phyloP scores from a whole-genome alignment of 1,140 invertebrate genomes.

The Drosophila equinoxialis region DNA sequence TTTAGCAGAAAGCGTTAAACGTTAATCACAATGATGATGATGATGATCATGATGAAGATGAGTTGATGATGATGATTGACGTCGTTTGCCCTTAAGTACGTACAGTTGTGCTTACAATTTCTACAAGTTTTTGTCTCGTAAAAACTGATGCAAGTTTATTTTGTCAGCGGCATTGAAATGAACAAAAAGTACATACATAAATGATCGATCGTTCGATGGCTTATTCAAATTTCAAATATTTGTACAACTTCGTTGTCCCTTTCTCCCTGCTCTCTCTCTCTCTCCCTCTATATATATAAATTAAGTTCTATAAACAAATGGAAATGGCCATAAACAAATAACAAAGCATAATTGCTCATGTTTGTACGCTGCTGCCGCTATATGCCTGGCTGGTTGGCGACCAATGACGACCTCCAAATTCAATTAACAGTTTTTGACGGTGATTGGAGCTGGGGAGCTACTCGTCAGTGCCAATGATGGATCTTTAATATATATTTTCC shows the following conservation, averaged over 20 bases:
- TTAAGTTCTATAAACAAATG: slow-evolving; percentile 72
- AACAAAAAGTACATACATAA: not conserved
- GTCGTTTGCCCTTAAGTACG: not conserved
- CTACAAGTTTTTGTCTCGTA: not conserved
- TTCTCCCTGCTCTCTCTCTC: not conserved
- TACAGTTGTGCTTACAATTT: slow-evolving; percentile 8
- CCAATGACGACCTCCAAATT: slow-evolving; percentile 64
- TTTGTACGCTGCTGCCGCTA: slow-evolving; percentile 19
- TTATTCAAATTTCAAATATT: slow-evolving; percentile 12
- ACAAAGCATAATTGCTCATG: slow-evolving; percentile 71
- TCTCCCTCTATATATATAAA: slow-evolving; percentile 20
- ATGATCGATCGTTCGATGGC: slow-evolving; percentile 7
- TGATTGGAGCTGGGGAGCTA: slow-evolving; percentile 44
- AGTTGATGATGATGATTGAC: not conserved
- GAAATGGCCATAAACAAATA: slow-evolving; percentile 71
- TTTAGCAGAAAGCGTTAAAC: slow-evolving; percentile 21
- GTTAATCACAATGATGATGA: slow-evolving; percentile 9
- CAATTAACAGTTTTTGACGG: slow-evolving; percentile 61
- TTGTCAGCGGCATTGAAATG: not conserved
- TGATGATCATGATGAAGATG: not conserved
- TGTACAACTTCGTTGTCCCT: not conserved
- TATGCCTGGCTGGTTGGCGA: not conserved
- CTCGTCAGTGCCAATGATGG: no score
- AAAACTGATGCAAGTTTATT: not conserved
- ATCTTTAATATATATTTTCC: no score